These are phyloP conservation scores for Dendrolimus houi DNA, from an alignment of 2,888 invertebrate genomes.

Conservation along the genomic window DNA sequence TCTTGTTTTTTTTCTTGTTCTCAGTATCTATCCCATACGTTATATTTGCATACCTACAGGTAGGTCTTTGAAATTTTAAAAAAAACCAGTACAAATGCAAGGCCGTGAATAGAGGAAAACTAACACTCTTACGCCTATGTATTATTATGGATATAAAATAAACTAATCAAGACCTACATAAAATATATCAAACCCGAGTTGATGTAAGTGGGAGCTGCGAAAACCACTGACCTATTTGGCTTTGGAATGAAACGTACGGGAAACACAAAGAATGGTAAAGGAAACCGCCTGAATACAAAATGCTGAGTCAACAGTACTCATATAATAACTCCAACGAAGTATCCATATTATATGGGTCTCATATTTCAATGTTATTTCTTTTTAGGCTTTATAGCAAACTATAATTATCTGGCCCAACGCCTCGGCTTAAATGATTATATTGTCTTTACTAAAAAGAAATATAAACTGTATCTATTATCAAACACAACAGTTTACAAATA, in stretches of 20 bases:
- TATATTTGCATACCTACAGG: too few species aligned
- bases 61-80: too few species aligned
- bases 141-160: background rate
- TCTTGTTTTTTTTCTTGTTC: too few species aligned
- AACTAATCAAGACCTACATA: constrained; percentile 5
- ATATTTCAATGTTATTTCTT: background rate
- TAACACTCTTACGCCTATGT: too few species aligned
- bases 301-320: constrained; percentile 48
- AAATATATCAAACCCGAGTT: constrained; percentile 21
- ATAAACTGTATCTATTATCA: too few species aligned
- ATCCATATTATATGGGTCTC: background rate
- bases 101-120: too few species aligned
- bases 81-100: too few species aligned
- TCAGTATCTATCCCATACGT: too few species aligned
- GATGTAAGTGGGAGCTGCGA: constrained; percentile 38
- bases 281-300: constrained; percentile 49
- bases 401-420: background rate
- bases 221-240: constrained; percentile 61
- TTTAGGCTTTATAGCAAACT: background rate
- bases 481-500: too few species aligned
- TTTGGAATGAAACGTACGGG: constrained; percentile 56
- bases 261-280: constrained; percentile 48
- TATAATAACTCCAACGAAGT: constrained; percentile 21
- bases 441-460: too few species aligned
- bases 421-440: too few species aligned